These are phyloP conservation scores for Acanthiza pusilla DNA, from an alignment of 2,797 vertebrate species.

Conservation along the genomic window DNA sequence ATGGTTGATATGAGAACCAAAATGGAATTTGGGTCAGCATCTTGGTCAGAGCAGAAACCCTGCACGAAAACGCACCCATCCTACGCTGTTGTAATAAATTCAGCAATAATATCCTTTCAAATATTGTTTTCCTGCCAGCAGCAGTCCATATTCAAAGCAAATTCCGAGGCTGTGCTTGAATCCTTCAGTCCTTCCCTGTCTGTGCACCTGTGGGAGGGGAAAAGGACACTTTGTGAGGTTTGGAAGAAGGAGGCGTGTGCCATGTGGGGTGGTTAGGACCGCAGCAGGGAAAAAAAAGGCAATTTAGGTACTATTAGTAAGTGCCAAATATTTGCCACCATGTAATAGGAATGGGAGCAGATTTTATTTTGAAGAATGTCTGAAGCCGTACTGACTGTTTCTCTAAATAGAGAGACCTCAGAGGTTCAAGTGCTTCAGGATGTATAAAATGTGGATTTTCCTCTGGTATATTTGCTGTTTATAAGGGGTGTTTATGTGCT, in stretches of 20 bases:
- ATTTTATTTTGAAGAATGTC: constrained; percentile 35
- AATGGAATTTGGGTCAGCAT: background rate
- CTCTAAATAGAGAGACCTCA: constrained; percentile 42
- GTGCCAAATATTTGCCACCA: constrained; percentile 39
- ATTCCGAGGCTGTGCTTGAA: background rate
- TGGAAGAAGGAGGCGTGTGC: background rate
- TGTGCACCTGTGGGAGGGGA: background rate
- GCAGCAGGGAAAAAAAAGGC: accelerated
- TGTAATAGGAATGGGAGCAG: background rate
- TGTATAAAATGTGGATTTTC: constrained; percentile 60
- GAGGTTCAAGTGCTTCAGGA: constrained; percentile 56
- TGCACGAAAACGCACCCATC: background rate
- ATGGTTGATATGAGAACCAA: background rate
- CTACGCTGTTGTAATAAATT: background rate
- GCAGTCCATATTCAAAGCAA: background rate
- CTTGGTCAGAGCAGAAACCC: background rate
- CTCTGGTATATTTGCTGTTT: constrained; percentile 53
- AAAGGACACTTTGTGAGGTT: background rate
- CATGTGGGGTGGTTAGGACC: background rate
- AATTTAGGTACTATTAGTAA: background rate
- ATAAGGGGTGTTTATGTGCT: constrained; percentile 54
- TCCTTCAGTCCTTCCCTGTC: background rate
- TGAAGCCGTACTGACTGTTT: background rate
- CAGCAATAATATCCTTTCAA: background rate
- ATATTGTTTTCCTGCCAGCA: background rate